These are phyloP conservation scores for Trematomus bernacchii DNA, from an alignment of 2,797 vertebrate genomes.

Conservation along the genomic window DNA sequence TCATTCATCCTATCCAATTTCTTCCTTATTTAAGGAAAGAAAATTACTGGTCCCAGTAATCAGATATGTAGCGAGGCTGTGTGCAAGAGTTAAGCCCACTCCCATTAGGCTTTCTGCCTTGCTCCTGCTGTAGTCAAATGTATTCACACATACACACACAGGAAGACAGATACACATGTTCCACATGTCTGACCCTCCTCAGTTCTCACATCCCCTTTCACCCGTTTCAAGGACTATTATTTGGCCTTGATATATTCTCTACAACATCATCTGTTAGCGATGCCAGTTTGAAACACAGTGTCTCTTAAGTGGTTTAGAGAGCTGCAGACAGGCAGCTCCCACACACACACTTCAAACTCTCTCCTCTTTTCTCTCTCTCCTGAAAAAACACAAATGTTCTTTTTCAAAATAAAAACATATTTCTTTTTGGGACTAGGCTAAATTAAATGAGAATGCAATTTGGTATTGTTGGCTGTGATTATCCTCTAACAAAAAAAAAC, in stretches of 20 bases:
- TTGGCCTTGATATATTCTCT: slow-evolving; percentile 78
- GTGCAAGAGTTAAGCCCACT: slow-evolving; percentile 88
- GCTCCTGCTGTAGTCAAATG: slow-evolving; percentile 75
- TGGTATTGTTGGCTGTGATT: slow-evolving; percentile 55
- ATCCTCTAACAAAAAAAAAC: slow-evolving; percentile 61
- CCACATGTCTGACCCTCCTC: slow-evolving; percentile 76
- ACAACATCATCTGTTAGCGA: slow-evolving; percentile 77
- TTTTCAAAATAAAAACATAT: slow-evolving; percentile 60
- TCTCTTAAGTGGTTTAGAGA: slow-evolving; percentile 74
- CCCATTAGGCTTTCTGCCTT: slow-evolving; percentile 87
- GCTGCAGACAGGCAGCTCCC: slow-evolving; percentile 57
- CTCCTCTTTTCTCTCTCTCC: slow-evolving; percentile 10
- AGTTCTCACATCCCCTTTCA: slow-evolving; percentile 77
- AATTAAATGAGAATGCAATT: slow-evolving; percentile 68
- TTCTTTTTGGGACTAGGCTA: slow-evolving; percentile 54
- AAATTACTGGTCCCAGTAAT: slow-evolving; percentile 89
- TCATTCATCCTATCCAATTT: slow-evolving; percentile 90
- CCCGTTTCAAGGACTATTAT: slow-evolving; percentile 78
- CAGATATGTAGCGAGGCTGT: slow-evolving; percentile 88
- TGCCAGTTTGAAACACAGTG: slow-evolving; percentile 78
- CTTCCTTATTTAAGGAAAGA: slow-evolving; percentile 89
- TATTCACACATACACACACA: slow-evolving; percentile 60
- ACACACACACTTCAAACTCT: slow-evolving; percentile 29
- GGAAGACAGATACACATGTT: slow-evolving; percentile 69
- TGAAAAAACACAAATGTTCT: slow-evolving; percentile 47